phyloP scores from a whole-genome alignment of 1,140 invertebrate species.

The Cotesia chilonis region DNA sequence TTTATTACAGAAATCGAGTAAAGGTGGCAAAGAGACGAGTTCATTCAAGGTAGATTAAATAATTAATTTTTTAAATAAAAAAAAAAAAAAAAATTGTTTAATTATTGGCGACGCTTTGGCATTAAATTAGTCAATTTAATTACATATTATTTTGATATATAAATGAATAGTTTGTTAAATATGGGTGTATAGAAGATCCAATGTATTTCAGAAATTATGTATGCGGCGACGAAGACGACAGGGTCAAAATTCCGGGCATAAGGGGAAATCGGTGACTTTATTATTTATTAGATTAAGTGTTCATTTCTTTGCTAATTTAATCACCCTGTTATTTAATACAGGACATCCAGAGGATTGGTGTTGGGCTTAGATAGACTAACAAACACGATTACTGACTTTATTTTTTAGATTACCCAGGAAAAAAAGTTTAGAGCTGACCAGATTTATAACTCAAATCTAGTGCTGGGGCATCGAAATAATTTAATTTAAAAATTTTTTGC shows the following conservation, averaged over 20 bases:
- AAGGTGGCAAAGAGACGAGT: conserved; percentile 69
- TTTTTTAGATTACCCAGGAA: too few species aligned
- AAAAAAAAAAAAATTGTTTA: not conserved
- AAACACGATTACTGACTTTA: too few species aligned
- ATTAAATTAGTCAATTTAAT: not conserved
- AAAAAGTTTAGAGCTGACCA: too few species aligned
- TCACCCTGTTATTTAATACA: conserved; percentile 3
- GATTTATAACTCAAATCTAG: too few species aligned
- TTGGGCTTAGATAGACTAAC: not conserved
- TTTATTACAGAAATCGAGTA: conserved; percentile 72
- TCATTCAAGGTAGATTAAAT: conserved; percentile 65
- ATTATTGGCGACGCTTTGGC: not conserved
- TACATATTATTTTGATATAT: not conserved
- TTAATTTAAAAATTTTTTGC: too few species aligned
- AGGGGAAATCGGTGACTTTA: conserved; percentile 56
- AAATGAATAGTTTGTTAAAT: conserved; percentile 39
- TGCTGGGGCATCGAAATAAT: too few species aligned
- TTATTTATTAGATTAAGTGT: conserved; percentile 3
- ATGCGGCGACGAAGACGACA: conserved; percentile 51
- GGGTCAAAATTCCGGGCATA: conserved; percentile 53
- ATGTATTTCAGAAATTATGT: conserved; percentile 63
- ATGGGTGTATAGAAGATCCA: conserved; percentile 44
- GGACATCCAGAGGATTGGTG: not conserved
- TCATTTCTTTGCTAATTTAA: too few species aligned
- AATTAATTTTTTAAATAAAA: conserved; percentile 29